Conservation (phyloP, 2,888 invertebrate species). For the Plutella xylostella region DNA sequence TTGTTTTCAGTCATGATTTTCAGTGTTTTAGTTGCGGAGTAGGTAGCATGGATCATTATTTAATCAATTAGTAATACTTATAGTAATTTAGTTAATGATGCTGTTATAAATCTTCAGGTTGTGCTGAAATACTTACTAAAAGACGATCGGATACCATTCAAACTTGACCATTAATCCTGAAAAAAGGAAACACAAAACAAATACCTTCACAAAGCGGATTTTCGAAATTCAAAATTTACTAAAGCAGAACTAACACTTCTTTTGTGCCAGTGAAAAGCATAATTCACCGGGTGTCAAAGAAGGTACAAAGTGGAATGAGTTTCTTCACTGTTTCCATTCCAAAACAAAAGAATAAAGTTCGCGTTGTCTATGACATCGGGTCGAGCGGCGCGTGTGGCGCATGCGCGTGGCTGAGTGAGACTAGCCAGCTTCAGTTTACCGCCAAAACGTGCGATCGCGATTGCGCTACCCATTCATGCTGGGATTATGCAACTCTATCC, state of each 20-base stretch:
- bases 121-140: slow-evolving; percentile 7
- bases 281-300: slow-evolving; percentile 56
- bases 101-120: no score
- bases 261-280: slow-evolving; percentile 55
- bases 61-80: background rate
- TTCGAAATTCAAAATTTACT: no score
- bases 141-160: no score
- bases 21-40: no score
- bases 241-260: slow-evolving; percentile 65
- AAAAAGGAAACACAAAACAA: no score
- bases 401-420: slow-evolving; percentile 54
- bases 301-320: slow-evolving; percentile 46
- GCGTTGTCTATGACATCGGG: slow-evolving; percentile 46
- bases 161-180: no score
- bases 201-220: no score
- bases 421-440: slow-evolving; percentile 58
- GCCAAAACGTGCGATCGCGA: slow-evolving; percentile 43
- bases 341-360: slow-evolving; percentile 53
- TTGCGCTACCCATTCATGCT: slow-evolving; percentile 2
- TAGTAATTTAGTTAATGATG: no score
- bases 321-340: slow-evolving; percentile 62
- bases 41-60: no score
- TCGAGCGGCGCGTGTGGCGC: slow-evolving; percentile 58
- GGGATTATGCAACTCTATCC: background rate
- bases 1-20: no score